These are phyloP conservation scores for Channallabes apus DNA, from an alignment of 2,797 vertebrate species.

Conservation along the genomic window DNA sequence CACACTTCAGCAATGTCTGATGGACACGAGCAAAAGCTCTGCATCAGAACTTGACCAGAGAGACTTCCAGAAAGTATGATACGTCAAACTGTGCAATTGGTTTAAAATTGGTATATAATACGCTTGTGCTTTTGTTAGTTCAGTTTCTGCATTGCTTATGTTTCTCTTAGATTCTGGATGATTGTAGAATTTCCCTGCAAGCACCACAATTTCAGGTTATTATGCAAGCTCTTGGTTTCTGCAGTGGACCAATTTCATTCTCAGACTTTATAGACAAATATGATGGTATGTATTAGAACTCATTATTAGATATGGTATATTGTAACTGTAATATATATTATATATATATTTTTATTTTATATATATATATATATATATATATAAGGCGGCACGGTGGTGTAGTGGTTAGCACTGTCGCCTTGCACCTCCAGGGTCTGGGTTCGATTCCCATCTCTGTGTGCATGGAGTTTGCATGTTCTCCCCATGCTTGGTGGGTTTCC, in stretches of 20 bases:
- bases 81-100: not conserved
- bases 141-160: not conserved
- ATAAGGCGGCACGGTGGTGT: too few species aligned
- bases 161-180: slow-evolving; percentile 51
- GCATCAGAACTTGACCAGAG: slow-evolving; percentile 18
- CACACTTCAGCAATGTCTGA: slow-evolving; percentile 49
- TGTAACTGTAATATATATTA: too few species aligned
- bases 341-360: too few species aligned
- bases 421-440: too few species aligned
- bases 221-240: slow-evolving; percentile 49
- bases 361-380: too few species aligned
- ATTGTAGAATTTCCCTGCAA: slow-evolving; percentile 45
- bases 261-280: slow-evolving; percentile 48
- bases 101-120: not conserved
- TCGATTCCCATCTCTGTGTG: too few species aligned
- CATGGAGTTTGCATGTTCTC: too few species aligned
- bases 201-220: slow-evolving; percentile 46
- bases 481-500: too few species aligned
- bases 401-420: too few species aligned
- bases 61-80: slow-evolving; percentile 51
- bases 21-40: slow-evolving; percentile 17
- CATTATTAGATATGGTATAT: not conserved
- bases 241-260: slow-evolving; percentile 42
- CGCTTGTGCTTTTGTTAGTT: not conserved
- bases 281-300: slow-evolving; percentile 42